Evolutionary conservation across 2,113 vertebrate genomes (phyloP).

Genomic region (Pterophyllum scalare): DNA sequence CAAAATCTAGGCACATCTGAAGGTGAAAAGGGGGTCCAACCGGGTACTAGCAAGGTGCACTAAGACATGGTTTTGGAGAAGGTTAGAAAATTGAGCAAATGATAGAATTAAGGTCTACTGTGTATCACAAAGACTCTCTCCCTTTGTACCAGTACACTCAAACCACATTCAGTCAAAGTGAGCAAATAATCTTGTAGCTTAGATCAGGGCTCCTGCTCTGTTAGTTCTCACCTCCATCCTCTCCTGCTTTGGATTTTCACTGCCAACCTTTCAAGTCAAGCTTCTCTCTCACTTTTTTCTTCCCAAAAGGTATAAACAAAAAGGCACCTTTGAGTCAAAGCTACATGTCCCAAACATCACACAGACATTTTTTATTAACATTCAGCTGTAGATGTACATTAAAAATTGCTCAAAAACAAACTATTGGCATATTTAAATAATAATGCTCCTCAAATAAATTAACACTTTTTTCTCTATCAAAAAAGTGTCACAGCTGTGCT

Average conservation of each 20-base stretch:
- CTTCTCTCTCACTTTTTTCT: slow-evolving; percentile 12
- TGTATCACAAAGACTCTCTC: neutral
- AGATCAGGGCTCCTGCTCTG: neutral
- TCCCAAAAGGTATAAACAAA: too few relatives aligned
- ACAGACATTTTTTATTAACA: too few relatives aligned
- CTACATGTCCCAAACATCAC: too few relatives aligned
- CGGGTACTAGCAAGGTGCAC: neutral
- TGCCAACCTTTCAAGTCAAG: slow-evolving; percentile 28
- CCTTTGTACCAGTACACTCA: slow-evolving; percentile 2
- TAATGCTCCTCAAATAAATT: too few relatives aligned
- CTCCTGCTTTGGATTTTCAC: slow-evolving; percentile 25
- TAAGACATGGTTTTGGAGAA: neutral
- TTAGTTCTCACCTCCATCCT: slow-evolving; percentile 19
- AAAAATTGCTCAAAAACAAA: too few relatives aligned
- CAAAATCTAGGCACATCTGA: neutral
- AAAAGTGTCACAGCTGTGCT: too few relatives aligned
- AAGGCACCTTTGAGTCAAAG: too few relatives aligned
- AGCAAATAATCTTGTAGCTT: neutral
- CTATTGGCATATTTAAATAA: too few relatives aligned
- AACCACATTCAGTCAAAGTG: neutral
- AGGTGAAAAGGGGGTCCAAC: neutral
- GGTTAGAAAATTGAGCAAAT: neutral
- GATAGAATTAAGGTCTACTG: neutral
- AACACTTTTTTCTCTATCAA: too few relatives aligned
- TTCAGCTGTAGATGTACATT: too few relatives aligned